Base-by-base conservation (phyloP, 2,888 invertebrate genomes). In the Ormyrus thymus region DNA sequence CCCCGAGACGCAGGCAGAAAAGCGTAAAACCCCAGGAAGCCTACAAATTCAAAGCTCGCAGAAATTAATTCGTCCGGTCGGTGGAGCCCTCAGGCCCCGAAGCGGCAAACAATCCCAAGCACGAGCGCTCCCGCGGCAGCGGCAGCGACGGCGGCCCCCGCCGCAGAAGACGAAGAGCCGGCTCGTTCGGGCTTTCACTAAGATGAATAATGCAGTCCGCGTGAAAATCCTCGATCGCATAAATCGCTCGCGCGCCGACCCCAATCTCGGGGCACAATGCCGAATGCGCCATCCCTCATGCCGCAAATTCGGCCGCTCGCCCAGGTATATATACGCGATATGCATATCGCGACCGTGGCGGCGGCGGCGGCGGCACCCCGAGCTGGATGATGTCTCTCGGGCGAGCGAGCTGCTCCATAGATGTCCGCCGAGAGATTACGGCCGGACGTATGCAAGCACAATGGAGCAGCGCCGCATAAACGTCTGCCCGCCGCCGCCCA, bases 361-460 rank as follows among this genome's bases (percentile, higher is more conserved):
- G 46, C 13, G 29, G 15, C 45, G 66, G 58, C 58, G 15, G 29
- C 48, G 70, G 59, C 48, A 51, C 58, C 7, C 7, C 51, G 10
- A 43, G 29, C 72, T 6, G 8, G 43, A 69, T 46, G 62, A 75
- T 58, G 65, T 75, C 74, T 50, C 71, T 55, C 45, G 51, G 59
- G 65, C 43, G 65, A 11, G 10, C 56, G 15, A 64, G 53, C 78
- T 55, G 71, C 72, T 76, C 56, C 68, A 74, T 75, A 83, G 81
- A 82, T 83, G 81, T 81, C 81, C 81, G 65, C 65, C 64, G 69
- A 82, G 83, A 83, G 53, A 82, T 84, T 81, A 78, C 71, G 81
- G 43, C 51, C 7, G 43, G 53, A 66, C 53, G 11, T 66, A 53
- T 1, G 53, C 45, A 15, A 11, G 59, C 11, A 50, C 7, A 51